These are phyloP conservation scores for Gephyroberyx darwinii DNA, from an alignment of 2,797 vertebrate genomes.

Conservation along the genomic window DNA sequence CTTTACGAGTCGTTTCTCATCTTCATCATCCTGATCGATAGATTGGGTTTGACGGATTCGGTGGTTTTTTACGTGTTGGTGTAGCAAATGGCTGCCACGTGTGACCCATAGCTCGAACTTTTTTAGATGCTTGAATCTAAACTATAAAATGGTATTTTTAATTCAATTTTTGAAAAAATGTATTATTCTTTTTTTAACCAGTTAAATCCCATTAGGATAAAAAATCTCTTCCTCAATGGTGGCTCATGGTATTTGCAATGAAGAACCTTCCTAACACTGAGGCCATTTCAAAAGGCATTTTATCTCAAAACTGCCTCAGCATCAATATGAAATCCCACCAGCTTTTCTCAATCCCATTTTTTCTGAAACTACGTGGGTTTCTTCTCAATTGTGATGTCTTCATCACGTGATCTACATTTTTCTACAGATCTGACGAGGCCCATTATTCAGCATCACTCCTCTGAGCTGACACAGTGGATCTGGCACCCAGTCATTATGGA, in stretches of 20 bases:
- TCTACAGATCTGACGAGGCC: constrained; percentile 43
- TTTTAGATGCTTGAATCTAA: constrained; percentile 18
- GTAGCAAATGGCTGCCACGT: constrained; percentile 29
- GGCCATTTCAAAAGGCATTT: too few relatives aligned
- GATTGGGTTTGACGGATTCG: constrained; percentile 29
- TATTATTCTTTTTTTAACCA: too few relatives aligned
- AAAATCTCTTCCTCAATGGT: too few relatives aligned
- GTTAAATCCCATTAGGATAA: too few relatives aligned
- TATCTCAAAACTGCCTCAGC: too few relatives aligned
- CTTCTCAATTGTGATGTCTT: constrained; percentile 40
- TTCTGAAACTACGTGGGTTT: constrained; percentile 23
- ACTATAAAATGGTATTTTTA: background rate
- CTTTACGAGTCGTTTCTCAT: constrained; percentile 7
- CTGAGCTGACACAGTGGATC: constrained; percentile 51
- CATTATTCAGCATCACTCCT: constrained; percentile 55
- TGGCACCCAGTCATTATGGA: constrained; percentile 48
- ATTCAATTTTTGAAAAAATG: too few relatives aligned
- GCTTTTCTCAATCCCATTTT: constrained; percentile 1
- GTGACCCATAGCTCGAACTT: background rate
- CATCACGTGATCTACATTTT: constrained; percentile 39
- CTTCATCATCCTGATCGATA: constrained; percentile 27
- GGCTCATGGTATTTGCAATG: too few relatives aligned
- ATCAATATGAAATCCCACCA: too few relatives aligned
- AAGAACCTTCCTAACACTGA: too few relatives aligned
- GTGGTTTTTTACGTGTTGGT: constrained; percentile 39